Evolutionary conservation across 2,797 vertebrate genomes (phyloP).

Genomic region (Ficedula albicollis): DNA sequence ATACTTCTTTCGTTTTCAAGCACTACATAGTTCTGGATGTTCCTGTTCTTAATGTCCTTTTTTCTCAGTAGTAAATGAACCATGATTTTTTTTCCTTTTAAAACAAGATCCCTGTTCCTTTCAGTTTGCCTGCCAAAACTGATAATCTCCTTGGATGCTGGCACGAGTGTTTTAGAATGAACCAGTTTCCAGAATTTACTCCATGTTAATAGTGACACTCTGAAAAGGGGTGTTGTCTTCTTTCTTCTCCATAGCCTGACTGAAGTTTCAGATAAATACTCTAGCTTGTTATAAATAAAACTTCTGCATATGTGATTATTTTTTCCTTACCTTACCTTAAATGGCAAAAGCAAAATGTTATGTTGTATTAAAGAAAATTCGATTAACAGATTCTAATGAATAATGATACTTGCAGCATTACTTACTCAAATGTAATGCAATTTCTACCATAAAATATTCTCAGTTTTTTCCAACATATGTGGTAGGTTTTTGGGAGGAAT

Average conservation of each 20-base stretch:
- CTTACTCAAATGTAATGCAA: neutral
- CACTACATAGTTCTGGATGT: neutral
- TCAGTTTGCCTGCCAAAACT: neutral
- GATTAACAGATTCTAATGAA: neutral
- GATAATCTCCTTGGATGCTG: neutral
- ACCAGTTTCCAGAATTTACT: neutral
- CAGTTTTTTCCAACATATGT: neutral
- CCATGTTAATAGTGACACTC: neutral
- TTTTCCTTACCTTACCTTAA: neutral
- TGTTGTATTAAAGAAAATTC: neutral
- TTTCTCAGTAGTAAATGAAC: neutral
- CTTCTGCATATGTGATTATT: neutral
- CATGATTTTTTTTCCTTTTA: neutral
- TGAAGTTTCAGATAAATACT: neutral
- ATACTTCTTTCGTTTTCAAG: neutral
- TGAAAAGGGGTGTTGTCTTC: neutral
- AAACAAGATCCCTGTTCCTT: neutral
- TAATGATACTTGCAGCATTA: neutral
- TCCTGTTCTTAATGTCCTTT: neutral
- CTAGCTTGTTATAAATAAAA: neutral
- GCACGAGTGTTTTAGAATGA: neutral
- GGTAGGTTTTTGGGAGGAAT: neutral
- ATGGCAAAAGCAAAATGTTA: neutral
- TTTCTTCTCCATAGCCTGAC: neutral
- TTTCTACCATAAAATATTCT: neutral